Evolutionary conservation across 1,140 invertebrate genomes (phyloP), one percentile per base, ranked within the genome.

Genomic region (Ostrea denselamellosa): DNA sequence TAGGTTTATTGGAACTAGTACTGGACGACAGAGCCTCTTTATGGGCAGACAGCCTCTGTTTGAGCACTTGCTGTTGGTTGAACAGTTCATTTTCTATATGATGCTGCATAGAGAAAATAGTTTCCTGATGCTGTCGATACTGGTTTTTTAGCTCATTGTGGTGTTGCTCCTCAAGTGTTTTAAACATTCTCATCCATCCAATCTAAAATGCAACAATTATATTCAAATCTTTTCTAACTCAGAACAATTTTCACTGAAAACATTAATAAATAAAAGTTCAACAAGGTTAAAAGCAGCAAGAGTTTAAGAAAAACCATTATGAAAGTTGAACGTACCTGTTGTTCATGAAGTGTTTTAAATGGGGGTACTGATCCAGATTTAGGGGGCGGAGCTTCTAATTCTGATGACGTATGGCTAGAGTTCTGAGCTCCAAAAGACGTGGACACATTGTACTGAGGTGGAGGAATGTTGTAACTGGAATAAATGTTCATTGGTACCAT

Each of bases 151-250:
- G 86, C 52, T 92, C 89, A n/a, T 65, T 54, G 19, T 90, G 89
- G 77, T 93, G 92, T 85, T 92, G 89, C 25, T 92, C 89, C 81
- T 93, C 92, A 54, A 92, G 84, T 28, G 91, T 87, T 34, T 91
- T 87, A 83, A 92, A 92, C 92, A 93, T 93, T 17, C 90, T 85
- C 88, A 92, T 91, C 92, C 92, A 93, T 71, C 89, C 90, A 9
- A 91, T 87, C 91, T 93, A 83, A 44, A 89, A 83, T 65, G 25
- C 22, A 65, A 81, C 9, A 22, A 28, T 9, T 22, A 5, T 44
- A 81, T 34, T 81, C n/a, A 17, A 62, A 62, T 62, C 56, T 17
- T 14, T 2, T 19, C 17, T 62, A 19, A 19, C 56, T 19, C 14
- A 28, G 22, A 81, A 81, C 8, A 17, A 77, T 28, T 34, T 77